phyloP scores from a whole-genome alignment of 2,797 vertebrate genomes.

The Falco peregrinus region DNA sequence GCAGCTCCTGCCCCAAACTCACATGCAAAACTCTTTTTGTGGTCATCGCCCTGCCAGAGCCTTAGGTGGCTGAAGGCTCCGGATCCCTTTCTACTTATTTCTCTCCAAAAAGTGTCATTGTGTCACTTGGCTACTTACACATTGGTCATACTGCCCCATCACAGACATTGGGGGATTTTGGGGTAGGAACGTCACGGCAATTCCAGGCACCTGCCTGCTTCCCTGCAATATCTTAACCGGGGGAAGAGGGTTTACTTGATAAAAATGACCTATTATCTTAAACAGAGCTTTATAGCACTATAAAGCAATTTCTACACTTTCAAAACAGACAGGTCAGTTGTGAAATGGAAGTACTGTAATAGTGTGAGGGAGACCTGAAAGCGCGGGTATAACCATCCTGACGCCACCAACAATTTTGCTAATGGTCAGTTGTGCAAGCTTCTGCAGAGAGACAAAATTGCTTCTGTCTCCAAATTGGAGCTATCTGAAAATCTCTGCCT shows the following conservation, averaged over 20 bases:
- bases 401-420: slow-evolving; percentile 16
- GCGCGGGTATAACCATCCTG: neutral
- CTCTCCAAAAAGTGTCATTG: neutral
- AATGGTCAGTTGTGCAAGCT: slow-evolving; percentile 45
- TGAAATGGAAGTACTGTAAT: neutral
- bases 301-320: slow-evolving; percentile 14
- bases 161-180: fast-evolving
- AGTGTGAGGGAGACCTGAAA: neutral
- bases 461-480: neutral
- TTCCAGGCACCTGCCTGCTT: neutral
- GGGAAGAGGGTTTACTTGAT: neutral
- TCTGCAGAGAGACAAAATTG: slow-evolving; percentile 10
- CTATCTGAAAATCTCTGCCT: slow-evolving; percentile 19
- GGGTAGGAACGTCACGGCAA: neutral
- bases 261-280: neutral
- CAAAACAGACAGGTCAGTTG: neutral
- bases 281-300: neutral
- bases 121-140: neutral
- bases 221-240: neutral
- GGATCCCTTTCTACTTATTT: neutral
- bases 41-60: neutral
- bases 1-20: neutral
- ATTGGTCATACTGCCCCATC: neutral
- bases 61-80: neutral
- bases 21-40: neutral